phyloP scores from a whole-genome alignment of 2,797 vertebrate species.

The Spinus olivaceus region DNA sequence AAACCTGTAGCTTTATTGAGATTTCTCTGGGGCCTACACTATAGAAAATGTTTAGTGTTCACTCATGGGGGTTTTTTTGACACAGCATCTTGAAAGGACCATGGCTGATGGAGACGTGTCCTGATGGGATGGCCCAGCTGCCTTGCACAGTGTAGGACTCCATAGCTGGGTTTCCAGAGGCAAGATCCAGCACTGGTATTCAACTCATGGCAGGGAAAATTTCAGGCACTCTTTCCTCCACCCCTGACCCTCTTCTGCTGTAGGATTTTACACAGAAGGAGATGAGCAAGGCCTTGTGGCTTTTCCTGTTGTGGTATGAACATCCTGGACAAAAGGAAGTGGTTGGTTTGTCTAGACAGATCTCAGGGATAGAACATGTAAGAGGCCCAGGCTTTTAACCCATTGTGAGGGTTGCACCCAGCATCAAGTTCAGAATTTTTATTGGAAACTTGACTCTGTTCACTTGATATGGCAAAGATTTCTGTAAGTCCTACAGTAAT shows the following conservation, averaged over 20 bases:
- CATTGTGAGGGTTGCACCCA: neutral
- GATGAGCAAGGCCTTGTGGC: neutral
- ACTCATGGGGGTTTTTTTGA: neutral
- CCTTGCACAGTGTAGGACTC: rapidly evolving
- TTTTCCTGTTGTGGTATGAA: neutral
- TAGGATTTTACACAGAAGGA: neutral
- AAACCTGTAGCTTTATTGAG: neutral
- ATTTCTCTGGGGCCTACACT: neutral
- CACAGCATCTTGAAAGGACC: neutral
- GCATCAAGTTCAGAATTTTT: neutral
- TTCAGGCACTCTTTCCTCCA: neutral
- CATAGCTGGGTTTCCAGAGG: neutral
- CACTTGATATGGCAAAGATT: neutral
- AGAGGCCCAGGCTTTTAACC: neutral
- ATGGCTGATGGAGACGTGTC: neutral
- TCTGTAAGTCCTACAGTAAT: neutral
- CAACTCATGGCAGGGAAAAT: neutral
- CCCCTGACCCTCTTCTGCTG: neutral
- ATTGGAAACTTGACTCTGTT: neutral
- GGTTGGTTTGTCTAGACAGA: constrained; percentile 23
- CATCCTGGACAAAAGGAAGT: constrained; percentile 13
- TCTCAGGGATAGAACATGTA: neutral
- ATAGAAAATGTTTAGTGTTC: neutral
- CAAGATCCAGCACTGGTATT: neutral
- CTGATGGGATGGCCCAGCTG: neutral